Evolutionary conservation across 2,888 invertebrate genomes (phyloP).

Genomic region (Oligia strigilis): DNA sequence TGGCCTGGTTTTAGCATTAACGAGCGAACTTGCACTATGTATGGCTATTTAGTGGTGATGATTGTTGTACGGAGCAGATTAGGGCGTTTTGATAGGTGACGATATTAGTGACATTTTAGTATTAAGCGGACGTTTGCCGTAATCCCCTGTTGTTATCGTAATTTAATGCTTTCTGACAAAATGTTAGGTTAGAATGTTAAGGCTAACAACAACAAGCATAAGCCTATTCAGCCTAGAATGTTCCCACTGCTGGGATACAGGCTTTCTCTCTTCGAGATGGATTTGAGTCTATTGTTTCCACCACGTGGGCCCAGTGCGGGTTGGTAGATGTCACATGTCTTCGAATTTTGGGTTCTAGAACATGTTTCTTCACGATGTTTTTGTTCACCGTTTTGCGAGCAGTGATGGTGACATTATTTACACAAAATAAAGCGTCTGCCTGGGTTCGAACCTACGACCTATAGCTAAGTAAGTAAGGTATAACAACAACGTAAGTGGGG

Average conservation of each 20-base stretch:
- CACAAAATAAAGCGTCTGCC: not conserved
- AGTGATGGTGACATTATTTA: not conserved
- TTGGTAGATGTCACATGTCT: not conserved
- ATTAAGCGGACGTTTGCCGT: not conserved
- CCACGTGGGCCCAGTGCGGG: not conserved
- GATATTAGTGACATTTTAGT: slow-evolving; percentile 4
- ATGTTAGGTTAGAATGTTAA: not conserved
- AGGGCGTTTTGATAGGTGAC: slow-evolving; percentile 30
- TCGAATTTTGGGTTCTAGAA: not conserved
- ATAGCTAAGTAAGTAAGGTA: no score
- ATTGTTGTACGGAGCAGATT: slow-evolving; percentile 51
- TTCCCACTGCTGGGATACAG: not conserved
- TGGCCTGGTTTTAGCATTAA: slow-evolving; percentile 55
- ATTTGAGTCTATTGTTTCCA: not conserved
- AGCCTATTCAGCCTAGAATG: not conserved
- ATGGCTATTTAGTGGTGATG: slow-evolving; percentile 42
- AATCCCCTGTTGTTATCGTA: not conserved
- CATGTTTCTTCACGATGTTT: not conserved
- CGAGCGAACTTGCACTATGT: slow-evolving; percentile 58
- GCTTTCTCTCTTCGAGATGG: not conserved
- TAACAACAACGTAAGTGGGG: no score
- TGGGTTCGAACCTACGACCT: not conserved
- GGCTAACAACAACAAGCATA: no score
- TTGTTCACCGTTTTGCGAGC: not conserved
- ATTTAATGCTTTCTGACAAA: not conserved